Percentiles rank a stretch among this genome's conserved stretches.
These are phyloP conservation scores for Sigmodon hispidus DNA, from an alignment of 2,113 vertebrate genomes.

Conservation along the genomic window DNA sequence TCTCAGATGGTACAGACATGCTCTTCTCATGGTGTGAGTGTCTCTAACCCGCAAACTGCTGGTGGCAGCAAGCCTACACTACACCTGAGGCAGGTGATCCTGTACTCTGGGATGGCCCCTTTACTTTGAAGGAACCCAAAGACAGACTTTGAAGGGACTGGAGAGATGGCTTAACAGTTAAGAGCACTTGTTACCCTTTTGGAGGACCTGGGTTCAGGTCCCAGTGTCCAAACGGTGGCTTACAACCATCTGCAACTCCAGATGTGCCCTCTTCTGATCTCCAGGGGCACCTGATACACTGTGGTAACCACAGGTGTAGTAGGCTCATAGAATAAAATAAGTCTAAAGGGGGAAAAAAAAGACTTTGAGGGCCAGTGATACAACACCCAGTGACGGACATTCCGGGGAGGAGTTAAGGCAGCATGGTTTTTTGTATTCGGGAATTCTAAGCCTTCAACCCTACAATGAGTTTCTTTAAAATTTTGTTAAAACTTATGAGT, in stretches of 20 bases:
- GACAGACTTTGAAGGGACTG: not conserved
- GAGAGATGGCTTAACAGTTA: not conserved
- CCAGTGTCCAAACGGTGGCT: not conserved
- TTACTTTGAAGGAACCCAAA: not conserved
- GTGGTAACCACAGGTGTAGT: not conserved
- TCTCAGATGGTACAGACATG: not conserved
- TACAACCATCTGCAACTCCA: not conserved
- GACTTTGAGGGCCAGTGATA: not conserved
- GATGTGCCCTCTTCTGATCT: not conserved
- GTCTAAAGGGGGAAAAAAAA: not conserved
- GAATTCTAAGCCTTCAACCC: not conserved
- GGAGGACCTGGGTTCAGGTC: not conserved
- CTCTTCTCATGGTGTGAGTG: not conserved
- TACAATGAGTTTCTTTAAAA: not conserved
- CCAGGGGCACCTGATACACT: not conserved
- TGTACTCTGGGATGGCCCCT: not conserved
- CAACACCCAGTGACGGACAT: not conserved
- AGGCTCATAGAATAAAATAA: not conserved
- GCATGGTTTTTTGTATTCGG: not conserved
- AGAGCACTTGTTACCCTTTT: not conserved
- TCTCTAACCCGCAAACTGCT: not conserved
- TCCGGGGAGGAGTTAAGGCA: not conserved
- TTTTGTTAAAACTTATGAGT: not conserved
- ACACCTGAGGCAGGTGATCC: not conserved
- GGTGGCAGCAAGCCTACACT: not conserved